These are phyloP conservation scores for Diorhabda sublineata DNA, from an alignment of 1,140 invertebrate genomes.

Conservation along the genomic window DNA sequence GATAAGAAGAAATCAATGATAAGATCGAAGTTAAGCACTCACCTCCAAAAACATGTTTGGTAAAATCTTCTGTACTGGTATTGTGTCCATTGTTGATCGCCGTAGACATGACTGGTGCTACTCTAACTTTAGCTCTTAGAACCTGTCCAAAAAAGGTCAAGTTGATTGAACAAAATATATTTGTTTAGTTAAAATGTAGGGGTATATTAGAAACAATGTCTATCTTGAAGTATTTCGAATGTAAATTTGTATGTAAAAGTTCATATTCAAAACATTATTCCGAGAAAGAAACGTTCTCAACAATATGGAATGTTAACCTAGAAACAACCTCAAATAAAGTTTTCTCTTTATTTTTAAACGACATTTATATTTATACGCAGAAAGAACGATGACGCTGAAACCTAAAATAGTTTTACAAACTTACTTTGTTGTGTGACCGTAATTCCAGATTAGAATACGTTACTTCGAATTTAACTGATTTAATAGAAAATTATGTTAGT, in stretches of 20 bases:
- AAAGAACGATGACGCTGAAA: no score
- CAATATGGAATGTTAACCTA: background rate
- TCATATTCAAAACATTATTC: background rate
- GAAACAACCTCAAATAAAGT: background rate
- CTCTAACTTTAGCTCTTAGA: constrained; percentile 28
- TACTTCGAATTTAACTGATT: no score
- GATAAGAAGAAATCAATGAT: no score
- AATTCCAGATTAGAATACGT: no score
- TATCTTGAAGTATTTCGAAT: background rate
- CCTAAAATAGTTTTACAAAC: no score
- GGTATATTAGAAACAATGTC: background rate
- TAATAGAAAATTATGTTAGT: no score
- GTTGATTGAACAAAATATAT: background rate
- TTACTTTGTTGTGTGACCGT: no score
- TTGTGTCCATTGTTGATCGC: constrained; percentile 30
- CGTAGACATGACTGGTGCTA: constrained; percentile 34
- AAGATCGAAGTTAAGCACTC: background rate
- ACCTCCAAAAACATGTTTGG: constrained; percentile 39
- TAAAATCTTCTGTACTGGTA: constrained; percentile 31
- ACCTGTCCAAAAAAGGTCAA: constrained; percentile 23
- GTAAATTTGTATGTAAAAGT: background rate
- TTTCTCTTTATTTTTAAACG: background rate
- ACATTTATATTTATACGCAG: no score
- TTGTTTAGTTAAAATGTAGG: background rate
- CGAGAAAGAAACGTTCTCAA: background rate